These are phyloP conservation scores for Redunca redunca DNA, from an alignment of 2,113 vertebrate genomes.

Conservation along the genomic window DNA sequence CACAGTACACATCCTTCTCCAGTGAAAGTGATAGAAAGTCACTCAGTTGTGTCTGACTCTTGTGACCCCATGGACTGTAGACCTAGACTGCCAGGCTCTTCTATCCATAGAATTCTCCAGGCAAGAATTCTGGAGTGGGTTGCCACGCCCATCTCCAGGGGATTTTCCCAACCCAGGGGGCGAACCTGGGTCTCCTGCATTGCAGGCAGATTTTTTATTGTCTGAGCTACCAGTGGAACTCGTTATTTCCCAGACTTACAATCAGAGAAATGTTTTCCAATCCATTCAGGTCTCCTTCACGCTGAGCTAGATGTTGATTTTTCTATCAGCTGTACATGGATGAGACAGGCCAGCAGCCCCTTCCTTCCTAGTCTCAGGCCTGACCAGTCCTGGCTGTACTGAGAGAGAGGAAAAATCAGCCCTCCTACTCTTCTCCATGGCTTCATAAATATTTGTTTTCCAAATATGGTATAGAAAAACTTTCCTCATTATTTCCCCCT, in stretches of 20 bases:
- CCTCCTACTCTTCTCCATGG: background rate
- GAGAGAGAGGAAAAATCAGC: background rate
- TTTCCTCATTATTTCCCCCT: background rate
- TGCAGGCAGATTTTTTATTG: background rate
- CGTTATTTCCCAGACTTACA: background rate
- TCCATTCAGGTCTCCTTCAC: background rate
- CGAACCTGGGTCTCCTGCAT: background rate
- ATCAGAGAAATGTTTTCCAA: background rate
- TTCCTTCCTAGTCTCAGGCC: background rate
- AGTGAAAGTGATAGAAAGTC: background rate
- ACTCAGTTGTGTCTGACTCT: background rate
- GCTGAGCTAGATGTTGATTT: too few relatives aligned
- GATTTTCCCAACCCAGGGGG: background rate
- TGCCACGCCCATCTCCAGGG: background rate
- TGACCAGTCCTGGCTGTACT: background rate
- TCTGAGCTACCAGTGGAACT: background rate
- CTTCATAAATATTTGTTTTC: constrained; percentile 20
- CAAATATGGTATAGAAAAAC: background rate
- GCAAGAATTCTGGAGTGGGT: background rate
- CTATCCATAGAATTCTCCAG: background rate
- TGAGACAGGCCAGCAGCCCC: background rate
- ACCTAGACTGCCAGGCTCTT: background rate
- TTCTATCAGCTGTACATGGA: accelerated
- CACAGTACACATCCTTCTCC: background rate
- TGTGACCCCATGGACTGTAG: background rate